These are phyloP conservation scores for Myodes glareolus DNA, from an alignment of 2,113 vertebrate genomes.

Conservation along the genomic window DNA sequence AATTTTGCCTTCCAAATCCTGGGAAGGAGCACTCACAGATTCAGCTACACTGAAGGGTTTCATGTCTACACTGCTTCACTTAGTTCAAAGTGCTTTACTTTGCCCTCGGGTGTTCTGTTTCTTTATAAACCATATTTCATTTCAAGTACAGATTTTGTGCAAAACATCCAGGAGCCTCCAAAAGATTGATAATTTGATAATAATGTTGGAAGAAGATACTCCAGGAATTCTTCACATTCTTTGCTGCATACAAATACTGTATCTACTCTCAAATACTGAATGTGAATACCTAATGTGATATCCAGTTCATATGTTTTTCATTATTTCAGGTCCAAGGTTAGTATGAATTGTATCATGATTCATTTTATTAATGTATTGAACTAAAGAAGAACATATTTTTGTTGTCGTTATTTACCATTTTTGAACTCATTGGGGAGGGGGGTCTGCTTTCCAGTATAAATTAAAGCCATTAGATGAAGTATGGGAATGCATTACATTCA, in stretches of 20 bases:
- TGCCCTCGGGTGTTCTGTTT: not conserved
- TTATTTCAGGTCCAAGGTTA: not conserved
- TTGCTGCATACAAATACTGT: not conserved
- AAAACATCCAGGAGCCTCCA: not conserved
- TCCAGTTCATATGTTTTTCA: not conserved
- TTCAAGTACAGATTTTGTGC: not conserved
- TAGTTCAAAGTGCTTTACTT: not conserved
- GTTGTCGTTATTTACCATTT: not conserved
- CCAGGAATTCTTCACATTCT: not conserved
- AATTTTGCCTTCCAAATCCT: not conserved
- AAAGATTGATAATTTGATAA: not conserved
- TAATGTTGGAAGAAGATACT: not conserved
- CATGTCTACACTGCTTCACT: not conserved
- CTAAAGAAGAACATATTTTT: not conserved
- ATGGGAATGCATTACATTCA: not conserved
- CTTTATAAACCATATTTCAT: not conserved
- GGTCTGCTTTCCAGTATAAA: not conserved
- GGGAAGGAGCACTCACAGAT: not conserved
- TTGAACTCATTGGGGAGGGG: not conserved
- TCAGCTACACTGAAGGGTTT: not conserved
- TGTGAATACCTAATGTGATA: not conserved
- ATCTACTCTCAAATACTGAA: not conserved
- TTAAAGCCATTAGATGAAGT: not conserved
- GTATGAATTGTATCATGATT: not conserved
- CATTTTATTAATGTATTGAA: not conserved